Conservation (phyloP, 2,797 vertebrate genomes). For the Hydrocynus forskahlii region DNA sequence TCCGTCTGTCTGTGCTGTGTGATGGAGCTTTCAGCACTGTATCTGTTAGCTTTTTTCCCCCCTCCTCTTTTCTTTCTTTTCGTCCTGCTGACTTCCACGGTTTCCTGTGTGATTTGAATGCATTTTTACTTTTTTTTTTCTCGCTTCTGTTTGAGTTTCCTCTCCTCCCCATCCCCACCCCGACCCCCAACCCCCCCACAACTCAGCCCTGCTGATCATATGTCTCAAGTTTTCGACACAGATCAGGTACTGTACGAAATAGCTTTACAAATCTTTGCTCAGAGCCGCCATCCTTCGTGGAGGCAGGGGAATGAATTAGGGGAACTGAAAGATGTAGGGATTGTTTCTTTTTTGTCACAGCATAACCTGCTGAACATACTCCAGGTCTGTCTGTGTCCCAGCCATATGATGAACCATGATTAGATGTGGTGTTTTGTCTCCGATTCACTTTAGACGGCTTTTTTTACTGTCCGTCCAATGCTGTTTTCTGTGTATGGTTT, state of each 20-base stretch:
- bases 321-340: conserved; percentile 69
- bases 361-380: not conserved
- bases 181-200: conserved; percentile 15
- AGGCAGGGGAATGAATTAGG: conserved; percentile 64
- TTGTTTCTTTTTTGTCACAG: not conserved
- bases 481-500: conserved; percentile 66
- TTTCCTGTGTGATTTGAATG: conserved; percentile 96
- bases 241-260: conserved; percentile 32
- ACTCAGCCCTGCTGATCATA: conserved; percentile 32
- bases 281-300: not conserved
- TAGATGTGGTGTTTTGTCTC: conserved; percentile 69
- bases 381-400: conserved; percentile 68
- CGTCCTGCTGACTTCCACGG: conserved; percentile 32
- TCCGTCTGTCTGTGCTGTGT: conserved; percentile 76
- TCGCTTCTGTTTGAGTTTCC: conserved; percentile 90
- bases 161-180: conserved; percentile 32
- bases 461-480: conserved; percentile 64
- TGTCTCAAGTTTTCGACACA: conserved; percentile 32
- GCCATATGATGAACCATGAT: conserved; percentile 60
- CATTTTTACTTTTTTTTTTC: conserved; percentile 96
- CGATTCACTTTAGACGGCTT: conserved; percentile 67
- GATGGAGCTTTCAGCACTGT: conserved; percentile 74
- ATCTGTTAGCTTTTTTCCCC: conserved; percentile 80
- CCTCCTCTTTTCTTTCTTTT: conserved; percentile 65
- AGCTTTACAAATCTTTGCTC: not conserved